These are phyloP conservation scores for Zophobas morio DNA, from an alignment of 1,140 invertebrate genomes.

Conservation along the genomic window DNA sequence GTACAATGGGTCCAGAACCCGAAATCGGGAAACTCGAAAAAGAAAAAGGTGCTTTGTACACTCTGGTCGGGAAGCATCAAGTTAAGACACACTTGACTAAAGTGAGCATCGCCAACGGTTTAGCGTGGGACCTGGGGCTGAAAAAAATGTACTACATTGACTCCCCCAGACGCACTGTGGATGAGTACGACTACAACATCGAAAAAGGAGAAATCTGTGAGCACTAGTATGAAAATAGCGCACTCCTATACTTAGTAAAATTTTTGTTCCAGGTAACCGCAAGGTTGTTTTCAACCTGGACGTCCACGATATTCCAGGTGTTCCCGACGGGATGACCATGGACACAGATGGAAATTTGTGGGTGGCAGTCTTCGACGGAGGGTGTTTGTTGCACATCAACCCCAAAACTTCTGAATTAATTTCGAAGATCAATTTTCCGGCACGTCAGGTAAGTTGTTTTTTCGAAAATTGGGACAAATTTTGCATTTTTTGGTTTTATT, in stretches of 20 bases:
- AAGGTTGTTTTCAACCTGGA: conserved; percentile 57
- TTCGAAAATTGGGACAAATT: conserved; percentile 5
- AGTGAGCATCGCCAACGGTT: conserved; percentile 84
- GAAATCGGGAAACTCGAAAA: conserved; percentile 52
- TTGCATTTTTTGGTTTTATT: conserved; percentile 15
- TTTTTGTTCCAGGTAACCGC: conserved; percentile 53
- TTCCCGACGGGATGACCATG: conserved; percentile 81
- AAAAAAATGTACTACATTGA: conserved; percentile 84
- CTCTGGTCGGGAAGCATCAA: conserved; percentile 44
- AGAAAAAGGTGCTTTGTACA: conserved; percentile 57
- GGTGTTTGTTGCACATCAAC: conserved; percentile 58
- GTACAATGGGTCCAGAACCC: conserved; percentile 55
- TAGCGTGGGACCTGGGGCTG: conserved; percentile 80
- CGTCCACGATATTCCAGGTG: conserved; percentile 61
- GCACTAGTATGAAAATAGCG: conserved; percentile 54
- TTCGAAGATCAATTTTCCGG: conserved; percentile 22
- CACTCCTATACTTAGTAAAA: neutral
- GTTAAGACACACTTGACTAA: conserved; percentile 64
- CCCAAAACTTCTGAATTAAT: conserved; percentile 61
- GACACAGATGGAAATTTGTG: conserved; percentile 76
- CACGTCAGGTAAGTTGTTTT: conserved; percentile 20
- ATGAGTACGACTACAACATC: conserved; percentile 82
- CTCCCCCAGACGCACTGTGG: conserved; percentile 75
- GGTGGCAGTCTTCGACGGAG: conserved; percentile 72
- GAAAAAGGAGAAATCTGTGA: conserved; percentile 77